Evolutionary conservation across 2,797 vertebrate genomes (phyloP), one percentile per base, ranked within the genome.

Genomic region (Phoxinus dragarum): DNA sequence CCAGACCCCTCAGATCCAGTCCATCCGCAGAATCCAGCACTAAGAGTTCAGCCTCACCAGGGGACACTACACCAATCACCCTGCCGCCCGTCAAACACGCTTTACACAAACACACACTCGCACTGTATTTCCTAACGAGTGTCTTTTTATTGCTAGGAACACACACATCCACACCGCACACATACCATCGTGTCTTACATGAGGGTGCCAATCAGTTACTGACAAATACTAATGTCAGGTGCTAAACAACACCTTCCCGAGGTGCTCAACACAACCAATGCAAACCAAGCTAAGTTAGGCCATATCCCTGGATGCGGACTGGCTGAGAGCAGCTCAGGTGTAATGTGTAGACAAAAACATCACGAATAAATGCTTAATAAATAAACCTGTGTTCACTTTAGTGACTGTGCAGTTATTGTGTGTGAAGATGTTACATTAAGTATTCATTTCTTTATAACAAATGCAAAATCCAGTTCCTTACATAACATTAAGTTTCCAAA

Each of bases 1-100:
- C 86, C 95, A 96, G 94, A 96, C 94, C 84, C 95, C 96, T 87
- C 94, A 95, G 94, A 95, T 96, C 94, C 96, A 96, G 93, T 96
- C 96, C 91, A 96, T 96, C 91, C 95, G 96, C 87, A 94, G 95
- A 38, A 95, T 96, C 93, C 95, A 96, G 93, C 95, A 96, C 91
- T 96, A 87, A 95, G 91, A 89, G 90, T 89, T 86, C 82, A 88
- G 87, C 49, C 61, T 80, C 27, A 61, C 78, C 74, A 54, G 90
- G 88, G 64, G 81, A 86, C 81, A 80, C 31, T n/a, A 71, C 79
- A 78, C 85, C 87, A 80, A 89, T 88, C 76, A 87, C 89, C 76
- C 82, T 86, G 80, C 86, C 89, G 84, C 86, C 75, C 84, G 77
- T 81, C 84, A 86, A 86, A 68, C 14, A 84, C 56, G 72, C 17